These are phyloP conservation scores for Fundulus diaphanus DNA, from an alignment of 2,797 vertebrate species.

Conservation along the genomic window DNA sequence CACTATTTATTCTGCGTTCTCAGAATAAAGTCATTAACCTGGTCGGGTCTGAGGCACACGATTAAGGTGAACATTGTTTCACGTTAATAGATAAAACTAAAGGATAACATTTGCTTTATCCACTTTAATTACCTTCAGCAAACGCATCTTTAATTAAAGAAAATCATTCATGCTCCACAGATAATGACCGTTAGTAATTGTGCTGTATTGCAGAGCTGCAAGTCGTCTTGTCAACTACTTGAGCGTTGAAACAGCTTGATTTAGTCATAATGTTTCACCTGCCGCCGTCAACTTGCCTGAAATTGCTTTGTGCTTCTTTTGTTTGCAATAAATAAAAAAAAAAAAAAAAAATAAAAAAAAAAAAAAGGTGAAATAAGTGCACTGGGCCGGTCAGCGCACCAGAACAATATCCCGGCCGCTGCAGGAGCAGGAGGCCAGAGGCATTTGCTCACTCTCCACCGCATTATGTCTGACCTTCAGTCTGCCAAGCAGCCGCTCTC, in stretches of 20 bases:
- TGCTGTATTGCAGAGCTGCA: background rate
- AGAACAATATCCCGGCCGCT: conserved; percentile 61
- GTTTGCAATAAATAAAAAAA: conserved; percentile 38
- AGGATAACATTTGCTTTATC: conserved; percentile 2
- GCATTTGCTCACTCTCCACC: conserved; percentile 58
- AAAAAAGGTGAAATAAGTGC: conserved; percentile 43
- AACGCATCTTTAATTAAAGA: conserved; percentile 1
- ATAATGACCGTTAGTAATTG: background rate
- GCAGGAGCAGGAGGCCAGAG: conserved; percentile 53
- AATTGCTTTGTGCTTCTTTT: conserved; percentile 22
- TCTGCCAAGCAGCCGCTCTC: conserved; percentile 57
- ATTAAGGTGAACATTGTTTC: conserved; percentile 1
- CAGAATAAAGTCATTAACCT: conserved; percentile 4
- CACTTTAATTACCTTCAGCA: conserved; percentile 6
- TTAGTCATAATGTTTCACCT: conserved; percentile 19
- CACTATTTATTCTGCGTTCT: too few species aligned
- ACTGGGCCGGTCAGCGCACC: conserved; percentile 35
- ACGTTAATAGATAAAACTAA: background rate
- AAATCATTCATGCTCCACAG: background rate
- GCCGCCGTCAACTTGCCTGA: conserved; percentile 16
- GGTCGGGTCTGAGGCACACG: background rate
- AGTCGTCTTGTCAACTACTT: conserved; percentile 39
- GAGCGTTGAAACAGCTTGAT: conserved; percentile 36
- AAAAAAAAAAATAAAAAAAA: too few species aligned
- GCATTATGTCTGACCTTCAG: conserved; percentile 76